phyloP scores from a whole-genome alignment of 2,888 invertebrate species.

The Epinotia ramella region DNA sequence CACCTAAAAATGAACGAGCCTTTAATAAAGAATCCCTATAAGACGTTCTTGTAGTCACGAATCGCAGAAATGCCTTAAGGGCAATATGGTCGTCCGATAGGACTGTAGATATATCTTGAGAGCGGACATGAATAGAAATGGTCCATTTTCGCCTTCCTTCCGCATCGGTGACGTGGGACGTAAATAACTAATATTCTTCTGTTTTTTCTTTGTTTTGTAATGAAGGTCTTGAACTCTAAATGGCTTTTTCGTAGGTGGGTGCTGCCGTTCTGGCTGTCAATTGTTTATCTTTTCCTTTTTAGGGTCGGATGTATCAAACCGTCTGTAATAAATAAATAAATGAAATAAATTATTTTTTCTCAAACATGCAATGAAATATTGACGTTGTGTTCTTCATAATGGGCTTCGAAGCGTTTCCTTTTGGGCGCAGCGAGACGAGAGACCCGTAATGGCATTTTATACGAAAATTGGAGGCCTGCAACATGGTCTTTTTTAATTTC shows the following conservation, averaged over 20 bases:
- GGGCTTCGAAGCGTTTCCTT: no score
- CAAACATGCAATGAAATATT: no score
- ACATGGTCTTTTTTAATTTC: no score
- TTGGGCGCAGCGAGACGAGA: no score
- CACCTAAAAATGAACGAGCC: no score
- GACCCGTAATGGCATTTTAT: no score
- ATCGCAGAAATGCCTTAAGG: constrained; percentile 25
- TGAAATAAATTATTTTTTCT: no score
- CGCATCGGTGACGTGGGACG: constrained; percentile 27
- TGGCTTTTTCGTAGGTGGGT: not conserved
- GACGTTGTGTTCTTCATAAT: no score
- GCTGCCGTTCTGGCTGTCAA: not conserved
- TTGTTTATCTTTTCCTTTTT: no score
- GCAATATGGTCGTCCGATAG: constrained; percentile 44
- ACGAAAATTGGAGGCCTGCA: no score
- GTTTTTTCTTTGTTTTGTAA: constrained; percentile 15
- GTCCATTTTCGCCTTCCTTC: constrained; percentile 53
- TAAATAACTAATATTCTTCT: constrained; percentile 29
- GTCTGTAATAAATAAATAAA: no score
- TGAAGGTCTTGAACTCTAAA: constrained; percentile 7
- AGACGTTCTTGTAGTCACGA: not conserved
- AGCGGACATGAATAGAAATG: constrained; percentile 60
- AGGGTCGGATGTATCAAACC: no score
- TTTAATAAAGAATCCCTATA: not conserved
- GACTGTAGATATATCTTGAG: constrained; percentile 49